These are phyloP conservation scores for Calidris pugnax DNA, from an alignment of 2,113 vertebrate genomes.

Conservation along the genomic window DNA sequence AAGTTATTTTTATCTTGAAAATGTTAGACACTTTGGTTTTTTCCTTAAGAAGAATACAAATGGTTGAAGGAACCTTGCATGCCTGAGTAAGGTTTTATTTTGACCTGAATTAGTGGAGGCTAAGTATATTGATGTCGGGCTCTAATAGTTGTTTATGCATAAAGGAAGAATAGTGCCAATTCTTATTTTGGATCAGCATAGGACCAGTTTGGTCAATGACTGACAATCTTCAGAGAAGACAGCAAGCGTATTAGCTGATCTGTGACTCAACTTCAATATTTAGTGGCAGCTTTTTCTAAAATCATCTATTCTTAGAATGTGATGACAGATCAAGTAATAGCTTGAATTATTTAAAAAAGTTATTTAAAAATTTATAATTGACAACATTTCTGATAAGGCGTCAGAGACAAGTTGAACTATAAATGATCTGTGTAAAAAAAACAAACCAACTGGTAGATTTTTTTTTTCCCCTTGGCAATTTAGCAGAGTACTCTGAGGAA, in stretches of 20 bases:
- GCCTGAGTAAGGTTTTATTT: background rate
- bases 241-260: background rate
- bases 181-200: background rate
- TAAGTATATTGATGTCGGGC: background rate
- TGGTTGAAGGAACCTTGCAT: background rate
- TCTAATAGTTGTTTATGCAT: background rate
- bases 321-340: background rate
- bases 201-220: background rate
- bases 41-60: background rate
- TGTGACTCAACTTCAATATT: background rate
- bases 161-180: background rate
- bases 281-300: background rate
- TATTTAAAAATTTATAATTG: background rate
- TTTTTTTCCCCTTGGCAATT: background rate
- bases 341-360: background rate
- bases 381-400: background rate
- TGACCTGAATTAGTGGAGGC: background rate
- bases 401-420: background rate
- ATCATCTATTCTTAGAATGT: background rate
- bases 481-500: background rate
- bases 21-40: background rate
- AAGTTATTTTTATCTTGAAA: background rate
- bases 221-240: background rate
- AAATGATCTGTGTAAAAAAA: background rate
- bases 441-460: no score